Base-by-base conservation (phyloP, 2,797 vertebrate species). In the Cirrhinus mrigala region DNA sequence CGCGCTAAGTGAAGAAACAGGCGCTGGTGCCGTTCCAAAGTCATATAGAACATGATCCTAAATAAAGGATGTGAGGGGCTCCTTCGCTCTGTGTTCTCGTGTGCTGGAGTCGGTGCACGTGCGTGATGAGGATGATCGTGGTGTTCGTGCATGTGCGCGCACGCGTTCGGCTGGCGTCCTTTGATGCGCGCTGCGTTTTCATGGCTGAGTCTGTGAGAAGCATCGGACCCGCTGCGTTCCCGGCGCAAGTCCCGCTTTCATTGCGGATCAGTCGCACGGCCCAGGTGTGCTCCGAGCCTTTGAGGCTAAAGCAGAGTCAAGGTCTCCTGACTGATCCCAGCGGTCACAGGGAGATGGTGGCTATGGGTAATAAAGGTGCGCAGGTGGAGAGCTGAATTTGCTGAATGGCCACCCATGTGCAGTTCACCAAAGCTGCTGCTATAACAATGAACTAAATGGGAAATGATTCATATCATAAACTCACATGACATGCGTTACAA, bases 1-100 rank as follows among this genome's bases (percentile, higher is more conserved):
- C 94, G 94, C 93, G 94, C 94, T 95, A 96, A 94, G 88, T 92
- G 91, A 95, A 94, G 94, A 95, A 96, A 95, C 93, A 95, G 96
- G 94, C 93, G 90, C 92, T 95, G 94, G 94, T 92, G 91, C 83
- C 83, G 66, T 92, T 94, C 94, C 96, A 96, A 81, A 91, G 87
- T 85, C 85, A 89, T 92, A 89, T 93, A 95, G 93, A 96, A 96
- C 94, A 96, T 91, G 94, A 96, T 95, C 93, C 92, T 89, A 70
- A 80, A 89, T 88, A 80, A 85, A 89, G 70, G 76, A 44, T 66
- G 54, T 70, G 76, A 56, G 79, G 73, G 85, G 60, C 70, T 75
- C 56, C 11, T 20, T 46, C 1, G 16, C 60, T 52, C 48, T 81
- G 77, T 81, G 69, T 40, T 85, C 64, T 83, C 56, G 70, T 76